Evolutionary conservation across 2,113 vertebrate genomes (phyloP).

Genomic region (Pelecanus crispus): DNA sequence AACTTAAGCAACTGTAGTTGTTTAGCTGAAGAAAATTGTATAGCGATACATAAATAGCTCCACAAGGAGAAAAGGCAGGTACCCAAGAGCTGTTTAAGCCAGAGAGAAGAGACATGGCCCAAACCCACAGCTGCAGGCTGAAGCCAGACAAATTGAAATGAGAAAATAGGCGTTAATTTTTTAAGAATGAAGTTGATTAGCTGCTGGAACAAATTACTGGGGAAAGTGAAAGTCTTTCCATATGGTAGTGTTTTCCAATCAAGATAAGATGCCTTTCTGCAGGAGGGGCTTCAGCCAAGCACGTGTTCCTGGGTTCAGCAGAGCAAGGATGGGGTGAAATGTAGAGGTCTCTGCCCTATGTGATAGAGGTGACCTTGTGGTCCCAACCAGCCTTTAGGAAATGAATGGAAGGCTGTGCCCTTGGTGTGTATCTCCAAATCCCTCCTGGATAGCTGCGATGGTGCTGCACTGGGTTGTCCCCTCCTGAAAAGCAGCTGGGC

Average conservation of each 20-base stretch:
- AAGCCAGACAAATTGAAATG: not conserved
- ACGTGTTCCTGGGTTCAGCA: not conserved
- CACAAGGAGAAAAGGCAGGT: not conserved
- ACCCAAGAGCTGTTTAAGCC: not conserved
- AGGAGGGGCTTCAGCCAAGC: not conserved
- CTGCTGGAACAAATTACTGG: conserved; percentile 21
- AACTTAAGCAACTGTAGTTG: not conserved
- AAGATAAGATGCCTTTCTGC: not conserved
- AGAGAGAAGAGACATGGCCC: not conserved
- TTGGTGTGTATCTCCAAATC: not conserved
- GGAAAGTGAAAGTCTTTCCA: not conserved
- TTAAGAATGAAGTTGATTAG: conserved; percentile 43
- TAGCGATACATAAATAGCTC: not conserved
- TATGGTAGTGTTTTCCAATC: not conserved
- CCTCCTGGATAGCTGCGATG: not conserved
- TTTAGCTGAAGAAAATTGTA: not conserved
- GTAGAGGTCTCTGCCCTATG: not conserved
- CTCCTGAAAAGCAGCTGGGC: not conserved
- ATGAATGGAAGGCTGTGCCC: not conserved
- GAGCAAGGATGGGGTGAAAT: not conserved
- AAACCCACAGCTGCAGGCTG: conserved; percentile 22
- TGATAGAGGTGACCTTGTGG: not conserved
- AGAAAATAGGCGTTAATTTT: conserved; percentile 13
- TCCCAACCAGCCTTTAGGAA: not conserved
- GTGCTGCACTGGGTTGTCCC: not conserved